A percentile compares a stretch with the other conserved stretches of the same genome.
Conservation (phyloP, 2,888 invertebrate genomes). For the Drosophila fungiperda region DNA sequence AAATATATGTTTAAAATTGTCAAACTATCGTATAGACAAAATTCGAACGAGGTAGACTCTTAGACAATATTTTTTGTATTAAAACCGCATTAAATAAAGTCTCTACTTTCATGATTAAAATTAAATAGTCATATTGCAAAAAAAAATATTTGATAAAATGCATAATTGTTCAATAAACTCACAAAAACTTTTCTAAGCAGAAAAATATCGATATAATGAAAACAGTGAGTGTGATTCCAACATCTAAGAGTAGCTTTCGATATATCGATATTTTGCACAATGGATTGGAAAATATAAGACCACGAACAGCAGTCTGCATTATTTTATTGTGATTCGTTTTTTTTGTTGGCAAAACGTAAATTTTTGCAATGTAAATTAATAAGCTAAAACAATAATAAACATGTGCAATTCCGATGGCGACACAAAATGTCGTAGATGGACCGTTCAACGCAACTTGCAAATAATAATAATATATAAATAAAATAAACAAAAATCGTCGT, state of each 20-base stretch:
- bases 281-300: constrained; percentile 44
- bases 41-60: neutral
- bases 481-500: constrained; percentile 41
- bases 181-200: neutral
- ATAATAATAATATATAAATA: constrained; percentile 10
- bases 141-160: neutral
- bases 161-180: neutral
- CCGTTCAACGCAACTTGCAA: constrained; percentile 16
- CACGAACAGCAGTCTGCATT: constrained; percentile 37
- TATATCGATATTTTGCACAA: constrained; percentile 31
- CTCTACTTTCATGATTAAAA: neutral
- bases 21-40: neutral
- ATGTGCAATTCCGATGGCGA: constrained; percentile 48
- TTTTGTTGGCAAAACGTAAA: constrained; percentile 10
- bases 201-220: constrained; percentile 1
- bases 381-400: constrained; percentile 21
- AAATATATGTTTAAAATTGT: neutral
- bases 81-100: neutral
- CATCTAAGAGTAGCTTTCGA: constrained; percentile 12
- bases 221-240: constrained; percentile 33
- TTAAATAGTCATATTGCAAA: neutral
- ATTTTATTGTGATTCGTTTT: constrained; percentile 39
- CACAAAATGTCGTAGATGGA: constrained; percentile 28
- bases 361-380: constrained; percentile 55
- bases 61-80: neutral